phyloP scores from a whole-genome alignment of 2,113 vertebrate genomes.

The Himantopus leucocephalus region DNA sequence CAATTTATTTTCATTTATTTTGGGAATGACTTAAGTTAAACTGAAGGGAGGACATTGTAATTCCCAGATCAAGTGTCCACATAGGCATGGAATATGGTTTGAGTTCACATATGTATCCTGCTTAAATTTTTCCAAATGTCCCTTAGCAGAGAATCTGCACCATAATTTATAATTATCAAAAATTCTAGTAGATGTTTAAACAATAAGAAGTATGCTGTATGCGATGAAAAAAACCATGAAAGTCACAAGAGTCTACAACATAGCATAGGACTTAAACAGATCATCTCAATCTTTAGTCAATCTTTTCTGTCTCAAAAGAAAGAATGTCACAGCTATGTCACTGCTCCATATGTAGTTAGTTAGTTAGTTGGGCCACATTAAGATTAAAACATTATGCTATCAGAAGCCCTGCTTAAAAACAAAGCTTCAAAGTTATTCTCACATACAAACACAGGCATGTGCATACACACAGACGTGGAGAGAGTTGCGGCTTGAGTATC shows the following conservation, averaged over 20 bases:
- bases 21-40: neutral
- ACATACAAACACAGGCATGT: neutral
- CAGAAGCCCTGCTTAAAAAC: neutral
- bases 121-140: neutral
- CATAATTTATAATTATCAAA: neutral
- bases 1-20: neutral
- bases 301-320: neutral
- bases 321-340: neutral
- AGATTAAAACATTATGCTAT: neutral
- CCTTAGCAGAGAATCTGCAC: neutral
- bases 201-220: neutral
- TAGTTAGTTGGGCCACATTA: neutral
- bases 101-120: neutral
- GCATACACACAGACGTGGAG: rapidly evolving
- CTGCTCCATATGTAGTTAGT: neutral
- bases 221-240: neutral
- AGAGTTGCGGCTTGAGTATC: neutral
- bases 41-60: neutral
- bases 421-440: neutral
- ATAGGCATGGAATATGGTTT: neutral
- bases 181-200: neutral
- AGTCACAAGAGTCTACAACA: neutral
- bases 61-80: neutral
- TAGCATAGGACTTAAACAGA: neutral
- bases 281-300: neutral